These are phyloP conservation scores for Pipra filicauda DNA, from an alignment of 2,113 vertebrate genomes.

Conservation along the genomic window DNA sequence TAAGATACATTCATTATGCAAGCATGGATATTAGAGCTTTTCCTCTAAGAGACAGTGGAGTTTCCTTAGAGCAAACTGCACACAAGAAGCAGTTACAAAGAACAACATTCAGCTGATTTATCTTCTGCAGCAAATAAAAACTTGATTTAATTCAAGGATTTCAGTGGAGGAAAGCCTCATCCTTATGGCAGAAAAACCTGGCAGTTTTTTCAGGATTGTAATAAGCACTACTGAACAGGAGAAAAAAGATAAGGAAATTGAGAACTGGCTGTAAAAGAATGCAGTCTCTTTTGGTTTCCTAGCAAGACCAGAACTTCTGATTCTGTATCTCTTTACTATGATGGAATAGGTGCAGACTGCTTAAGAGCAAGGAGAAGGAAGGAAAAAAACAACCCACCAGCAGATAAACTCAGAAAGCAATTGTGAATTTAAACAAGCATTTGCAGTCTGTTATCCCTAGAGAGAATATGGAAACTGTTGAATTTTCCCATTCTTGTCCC, in stretches of 20 bases:
- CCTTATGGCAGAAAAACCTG: not conserved
- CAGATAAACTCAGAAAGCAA: not conserved
- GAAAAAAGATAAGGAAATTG: not conserved
- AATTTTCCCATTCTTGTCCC: not conserved
- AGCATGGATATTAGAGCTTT: not conserved
- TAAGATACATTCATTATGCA: not conserved
- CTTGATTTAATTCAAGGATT: not conserved
- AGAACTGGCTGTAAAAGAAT: not conserved
- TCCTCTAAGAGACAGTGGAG: not conserved
- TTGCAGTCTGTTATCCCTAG: not conserved
- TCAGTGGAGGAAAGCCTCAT: not conserved
- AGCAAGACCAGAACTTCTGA: not conserved
- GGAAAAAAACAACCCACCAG: not conserved
- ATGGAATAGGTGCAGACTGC: not conserved
- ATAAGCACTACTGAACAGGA: not conserved
- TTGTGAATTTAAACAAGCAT: rapidly evolving
- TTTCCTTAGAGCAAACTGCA: not conserved
- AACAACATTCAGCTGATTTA: not conserved
- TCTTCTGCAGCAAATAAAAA: not conserved
- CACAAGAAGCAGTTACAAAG: not conserved
- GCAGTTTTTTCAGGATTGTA: not conserved
- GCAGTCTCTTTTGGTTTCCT: not conserved
- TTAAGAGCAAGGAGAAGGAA: not conserved
- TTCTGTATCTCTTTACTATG: not conserved
- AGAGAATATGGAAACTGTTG: not conserved